Evolutionary conservation across 2,113 vertebrate genomes (phyloP).

Genomic region (Microtus pennsylvanicus): DNA sequence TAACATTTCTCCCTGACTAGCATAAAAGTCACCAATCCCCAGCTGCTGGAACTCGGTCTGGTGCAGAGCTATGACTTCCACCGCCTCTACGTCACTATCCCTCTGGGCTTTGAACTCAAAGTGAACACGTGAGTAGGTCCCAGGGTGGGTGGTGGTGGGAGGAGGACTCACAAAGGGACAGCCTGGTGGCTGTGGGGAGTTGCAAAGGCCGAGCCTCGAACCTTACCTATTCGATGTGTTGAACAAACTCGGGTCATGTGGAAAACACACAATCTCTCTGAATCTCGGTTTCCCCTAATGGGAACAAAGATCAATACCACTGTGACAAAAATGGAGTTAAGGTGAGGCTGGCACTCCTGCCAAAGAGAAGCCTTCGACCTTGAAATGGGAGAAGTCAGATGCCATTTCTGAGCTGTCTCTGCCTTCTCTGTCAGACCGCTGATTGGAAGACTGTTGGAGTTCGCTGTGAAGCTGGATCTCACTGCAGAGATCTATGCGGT

Average conservation of each 20-base stretch:
- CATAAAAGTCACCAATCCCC: conserved; percentile 60
- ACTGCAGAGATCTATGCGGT: conserved; percentile 41
- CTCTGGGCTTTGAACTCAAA: conserved; percentile 57
- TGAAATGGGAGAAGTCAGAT: background rate
- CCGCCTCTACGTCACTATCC: conserved; percentile 70
- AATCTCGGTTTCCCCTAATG: background rate
- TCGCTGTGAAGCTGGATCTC: conserved; percentile 65
- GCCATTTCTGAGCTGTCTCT: background rate
- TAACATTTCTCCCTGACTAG: conserved; percentile 46
- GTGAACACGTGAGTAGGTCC: conserved; percentile 72
- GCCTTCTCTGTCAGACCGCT: conserved; percentile 28
- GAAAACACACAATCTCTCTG: background rate
- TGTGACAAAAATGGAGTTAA: background rate
- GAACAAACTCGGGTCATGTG: background rate
- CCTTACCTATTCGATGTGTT: background rate
- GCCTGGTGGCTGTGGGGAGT: background rate
- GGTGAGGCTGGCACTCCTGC: background rate
- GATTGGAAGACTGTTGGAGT: background rate
- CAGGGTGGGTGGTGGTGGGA: background rate
- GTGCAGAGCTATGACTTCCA: conserved; percentile 61
- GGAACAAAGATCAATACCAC: background rate
- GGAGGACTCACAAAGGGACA: background rate
- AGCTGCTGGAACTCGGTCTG: conserved; percentile 74
- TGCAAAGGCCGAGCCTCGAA: background rate
- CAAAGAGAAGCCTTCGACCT: background rate